Base-by-base conservation (phyloP, 1,140 invertebrate genomes). In the Pemphigus obesinymphae region DNA sequence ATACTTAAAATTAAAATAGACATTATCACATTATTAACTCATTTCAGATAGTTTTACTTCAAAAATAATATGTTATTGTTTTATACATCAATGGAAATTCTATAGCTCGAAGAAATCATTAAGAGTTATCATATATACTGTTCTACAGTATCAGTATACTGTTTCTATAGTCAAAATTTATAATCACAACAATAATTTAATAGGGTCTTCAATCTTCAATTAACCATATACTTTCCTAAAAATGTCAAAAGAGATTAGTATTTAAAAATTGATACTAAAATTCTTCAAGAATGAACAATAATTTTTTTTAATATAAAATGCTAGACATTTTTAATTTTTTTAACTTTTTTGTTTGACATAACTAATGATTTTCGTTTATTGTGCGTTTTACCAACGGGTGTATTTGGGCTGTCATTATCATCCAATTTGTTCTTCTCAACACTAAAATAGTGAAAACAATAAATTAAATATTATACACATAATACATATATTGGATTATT, bases 311-410 rank as follows among this genome's bases (percentile, higher is more conserved):
- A 40, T 23, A n/a, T 68, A 37, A 45, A 43, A 29, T 26, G n/a
- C 8, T 61, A 63, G 31, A 80, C 4, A 29, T 63, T 80, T 80
- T 80, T 80, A 80, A 80, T 80, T 80, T 80, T 80, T 80, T 80
- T 80, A 63, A 80, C 8, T 80, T 80, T 80, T 61, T 80, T 80
- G 55, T 80, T 80, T 26, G 76, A 80, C 23, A 80, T 8, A 45
- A 80, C 23, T 61, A 80, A 63, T 43, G 75, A 80, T 80, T 80
- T 80, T 61, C 76, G 37, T 80, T 80, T 80, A 45, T 45, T 55
- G 11, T 55, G 26, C 8, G 23, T 80, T 80, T 80, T 80, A 6
- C 2, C 23, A 53, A 10, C 8, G 61, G 55, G 13, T 3, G 55
- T 80, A 15, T 63, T 43, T 1, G 23, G 23, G 8, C 13, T 29